Conservation (phyloP, 2,113 vertebrate genomes). For the Cavia porcellus region DNA sequence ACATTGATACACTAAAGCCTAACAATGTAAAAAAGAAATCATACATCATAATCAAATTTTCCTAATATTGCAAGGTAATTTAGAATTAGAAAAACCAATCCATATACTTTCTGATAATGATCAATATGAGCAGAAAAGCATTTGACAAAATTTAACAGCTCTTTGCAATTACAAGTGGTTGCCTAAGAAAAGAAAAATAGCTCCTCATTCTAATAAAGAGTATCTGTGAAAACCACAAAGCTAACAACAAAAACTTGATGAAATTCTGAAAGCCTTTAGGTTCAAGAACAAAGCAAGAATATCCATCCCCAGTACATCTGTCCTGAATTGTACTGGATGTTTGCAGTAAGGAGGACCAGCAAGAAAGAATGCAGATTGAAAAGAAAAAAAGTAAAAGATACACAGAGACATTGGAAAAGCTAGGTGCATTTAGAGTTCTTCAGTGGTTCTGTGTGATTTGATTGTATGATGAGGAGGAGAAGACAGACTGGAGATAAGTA, state of each 20-base stretch:
- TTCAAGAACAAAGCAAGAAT: background rate
- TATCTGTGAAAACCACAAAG: background rate
- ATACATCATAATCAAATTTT: conserved; percentile 22
- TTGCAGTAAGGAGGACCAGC: background rate
- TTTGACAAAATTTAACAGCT: background rate
- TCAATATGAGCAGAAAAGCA: background rate
- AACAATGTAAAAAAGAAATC: background rate
- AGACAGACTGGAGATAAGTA: background rate
- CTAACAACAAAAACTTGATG: background rate
- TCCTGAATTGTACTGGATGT: background rate
- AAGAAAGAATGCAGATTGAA: background rate
- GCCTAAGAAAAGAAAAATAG: background rate
- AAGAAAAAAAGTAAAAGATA: conserved; percentile 5
- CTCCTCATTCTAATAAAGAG: background rate
- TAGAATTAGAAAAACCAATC: conserved; percentile 19
- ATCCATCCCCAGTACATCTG: background rate
- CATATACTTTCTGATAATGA: background rate
- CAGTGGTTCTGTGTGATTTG: background rate
- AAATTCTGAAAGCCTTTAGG: background rate
- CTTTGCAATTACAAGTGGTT: background rate
- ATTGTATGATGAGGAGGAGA: background rate
- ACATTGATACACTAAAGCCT: background rate
- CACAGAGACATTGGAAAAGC: background rate
- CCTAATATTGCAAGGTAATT: background rate
- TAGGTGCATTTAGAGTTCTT: background rate